Percentiles rank a stretch among this genome's conserved stretches.
Evolutionary conservation across 2,888 invertebrate genomes (phyloP).

Genomic region (Teinopalpus imperialis): DNA sequence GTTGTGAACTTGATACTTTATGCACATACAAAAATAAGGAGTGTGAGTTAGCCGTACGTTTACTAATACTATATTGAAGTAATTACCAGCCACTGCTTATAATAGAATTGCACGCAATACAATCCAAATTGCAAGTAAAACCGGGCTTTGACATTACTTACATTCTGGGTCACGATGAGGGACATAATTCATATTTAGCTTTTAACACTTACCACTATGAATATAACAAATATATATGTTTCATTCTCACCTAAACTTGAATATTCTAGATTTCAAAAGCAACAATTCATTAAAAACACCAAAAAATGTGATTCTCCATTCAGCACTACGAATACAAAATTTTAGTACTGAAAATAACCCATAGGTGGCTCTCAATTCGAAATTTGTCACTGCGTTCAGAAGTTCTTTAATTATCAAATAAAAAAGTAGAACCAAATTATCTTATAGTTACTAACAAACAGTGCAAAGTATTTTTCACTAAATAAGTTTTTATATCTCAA

Average conservation of each 20-base stretch:
- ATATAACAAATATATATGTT: conserved; percentile 31
- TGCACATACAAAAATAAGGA: conserved; percentile 27
- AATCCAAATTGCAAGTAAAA: conserved; percentile 62
- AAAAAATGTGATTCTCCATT: conserved; percentile 78
- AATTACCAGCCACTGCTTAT: conserved; percentile 30
- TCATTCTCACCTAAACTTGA: conserved; percentile 67
- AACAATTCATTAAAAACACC: conserved; percentile 76
- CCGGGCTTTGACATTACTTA: conserved; percentile 74
- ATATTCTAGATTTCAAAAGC: conserved; percentile 68
- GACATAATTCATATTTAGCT: conserved; percentile 42
- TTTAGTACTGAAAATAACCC: conserved; percentile 63
- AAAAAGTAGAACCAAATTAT: no score
- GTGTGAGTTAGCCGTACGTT: not conserved
- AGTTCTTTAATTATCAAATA: not conserved
- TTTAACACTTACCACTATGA: conserved; percentile 14
- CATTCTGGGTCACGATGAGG: conserved; percentile 70
- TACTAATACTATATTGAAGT: conserved; percentile 4
- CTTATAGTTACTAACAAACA: no score
- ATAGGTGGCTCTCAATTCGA: conserved; percentile 49
- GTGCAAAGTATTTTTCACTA: no score
- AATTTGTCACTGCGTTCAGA: conserved; percentile 46
- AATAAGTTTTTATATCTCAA: no score
- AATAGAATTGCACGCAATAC: conserved; percentile 47
- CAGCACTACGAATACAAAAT: conserved; percentile 82
- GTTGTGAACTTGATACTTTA: conserved; percentile 33